Conservation (phyloP, 2,888 invertebrate species). For the Erebia ligea region DNA sequence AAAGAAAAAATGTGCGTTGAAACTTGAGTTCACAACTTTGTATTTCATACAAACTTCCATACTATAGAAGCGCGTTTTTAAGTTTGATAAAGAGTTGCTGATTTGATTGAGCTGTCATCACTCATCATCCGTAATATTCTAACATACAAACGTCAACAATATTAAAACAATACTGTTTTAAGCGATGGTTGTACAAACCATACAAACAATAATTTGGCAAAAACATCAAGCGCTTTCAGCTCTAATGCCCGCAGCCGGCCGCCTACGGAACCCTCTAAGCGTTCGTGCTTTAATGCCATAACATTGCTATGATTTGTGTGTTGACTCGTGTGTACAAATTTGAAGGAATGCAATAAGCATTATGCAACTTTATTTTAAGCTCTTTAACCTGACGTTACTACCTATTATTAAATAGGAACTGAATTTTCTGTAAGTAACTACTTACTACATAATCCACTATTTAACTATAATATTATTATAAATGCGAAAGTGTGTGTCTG, state of each 20-base stretch:
- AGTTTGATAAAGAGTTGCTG: no score
- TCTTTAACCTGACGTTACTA: background rate
- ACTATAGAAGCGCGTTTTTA: no score
- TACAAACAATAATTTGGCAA: conserved; percentile 11
- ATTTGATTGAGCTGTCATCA: no score
- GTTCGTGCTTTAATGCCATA: conserved; percentile 15
- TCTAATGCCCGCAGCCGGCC: background rate
- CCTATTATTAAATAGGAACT: background rate
- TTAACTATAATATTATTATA: no score
- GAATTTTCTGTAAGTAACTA: background rate
- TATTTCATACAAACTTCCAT: no score
- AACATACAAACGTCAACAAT: no score
- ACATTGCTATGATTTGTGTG: conserved; percentile 7
- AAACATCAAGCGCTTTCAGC: background rate
- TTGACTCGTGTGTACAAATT: background rate
- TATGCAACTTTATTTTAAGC: background rate
- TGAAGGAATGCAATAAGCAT: background rate
- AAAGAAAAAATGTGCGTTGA: no score
- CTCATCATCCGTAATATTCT: no score
- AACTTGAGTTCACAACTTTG: no score
- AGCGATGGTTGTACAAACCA: background rate
- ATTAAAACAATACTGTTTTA: no score
- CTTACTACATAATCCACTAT: no score
- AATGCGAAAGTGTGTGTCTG: no score
- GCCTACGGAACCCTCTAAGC: background rate